Base-by-base conservation (phyloP, 1,140 invertebrate species). In the Cepaea nemoralis region DNA sequence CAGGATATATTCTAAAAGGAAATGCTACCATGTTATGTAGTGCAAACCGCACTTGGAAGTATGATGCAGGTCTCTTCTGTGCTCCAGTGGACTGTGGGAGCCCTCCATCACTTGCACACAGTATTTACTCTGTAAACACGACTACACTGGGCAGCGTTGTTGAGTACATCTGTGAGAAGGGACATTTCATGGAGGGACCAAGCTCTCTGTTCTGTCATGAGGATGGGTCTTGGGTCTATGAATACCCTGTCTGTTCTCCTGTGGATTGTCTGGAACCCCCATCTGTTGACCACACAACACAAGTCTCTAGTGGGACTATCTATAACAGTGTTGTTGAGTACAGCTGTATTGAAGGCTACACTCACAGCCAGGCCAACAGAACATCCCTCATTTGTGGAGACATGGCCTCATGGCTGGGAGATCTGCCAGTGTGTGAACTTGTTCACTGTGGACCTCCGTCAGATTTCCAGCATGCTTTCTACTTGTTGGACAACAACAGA, bases 31-130 rank as follows among this genome's bases (percentile, higher is more conserved):
- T 83, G 5, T 70, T 79, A 35, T 88, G 88, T 40, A 45, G 80
- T 35, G 82, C 87, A 70, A 82, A 80, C 24, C 42, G 80, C 16
- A 82, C 80, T 27, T 89, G 87, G 86, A 69, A 82, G 39, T 76
- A 81, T 70, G 82, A 82, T 63, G 35, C 39, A 31, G 31, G 24
- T 0, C 77, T 85, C 3, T 67, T 94, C 89, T 97, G 96, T 89
- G 94, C 75, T 27, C 89, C 87, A 16, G 83, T 98, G 0, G 96
- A 98, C 88, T 98, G 97, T 89, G 96, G 96, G 0, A 93, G 94
- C 22, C 96, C 96, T 0, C 94, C 94, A 0, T 93, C 94, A 74
- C 94, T 96, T 1, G 93, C 95, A 87, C 94, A 96, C 83, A 96
- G 96, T 3, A 92, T 19, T 1, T 55, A 93, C 0, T 96, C 96